Evolutionary conservation across 2,888 invertebrate species (phyloP).

Genomic region (Xylota sylvarum): DNA sequence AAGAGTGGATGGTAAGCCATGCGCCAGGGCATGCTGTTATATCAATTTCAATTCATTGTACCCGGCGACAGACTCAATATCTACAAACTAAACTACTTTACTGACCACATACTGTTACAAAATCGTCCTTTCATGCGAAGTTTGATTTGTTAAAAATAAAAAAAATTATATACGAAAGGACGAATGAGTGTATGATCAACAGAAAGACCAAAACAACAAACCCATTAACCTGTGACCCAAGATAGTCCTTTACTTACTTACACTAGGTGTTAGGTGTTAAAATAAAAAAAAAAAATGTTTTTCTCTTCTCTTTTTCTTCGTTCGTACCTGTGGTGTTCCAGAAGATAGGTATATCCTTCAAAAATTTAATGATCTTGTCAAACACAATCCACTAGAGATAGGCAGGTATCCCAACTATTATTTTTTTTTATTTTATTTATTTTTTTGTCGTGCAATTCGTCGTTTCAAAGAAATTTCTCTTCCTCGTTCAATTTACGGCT

Average conservation of each 20-base stretch:
- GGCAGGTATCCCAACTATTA: too few species aligned
- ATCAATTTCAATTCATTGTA: too few species aligned
- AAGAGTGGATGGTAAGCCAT: too few species aligned
- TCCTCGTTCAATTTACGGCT: conserved; percentile 20
- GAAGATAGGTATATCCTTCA: conserved; percentile 23
- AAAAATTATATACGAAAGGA: conserved; percentile 19
- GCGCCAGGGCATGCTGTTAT: too few species aligned
- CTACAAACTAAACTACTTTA: too few species aligned
- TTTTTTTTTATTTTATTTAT: too few species aligned
- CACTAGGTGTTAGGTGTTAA: too few species aligned
- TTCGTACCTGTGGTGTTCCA: conserved; percentile 31
- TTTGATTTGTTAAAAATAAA: neutral
- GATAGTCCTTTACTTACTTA: too few species aligned
- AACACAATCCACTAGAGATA: conserved; percentile 19
- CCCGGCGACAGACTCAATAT: too few species aligned
- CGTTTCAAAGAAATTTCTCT: conserved; percentile 13
- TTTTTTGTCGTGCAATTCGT: too few species aligned
- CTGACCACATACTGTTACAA: neutral
- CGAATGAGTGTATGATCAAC: neutral
- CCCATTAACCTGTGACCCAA: conserved; percentile 7
- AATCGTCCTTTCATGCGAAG: conserved; percentile 12
- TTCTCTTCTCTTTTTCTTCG: neutral
- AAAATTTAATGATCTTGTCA: conserved; percentile 15
- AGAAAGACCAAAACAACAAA: neutral
- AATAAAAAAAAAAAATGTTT: too few species aligned